Base-by-base conservation (phyloP, 2,113 vertebrate species). In the Leucopternis melanops region DNA sequence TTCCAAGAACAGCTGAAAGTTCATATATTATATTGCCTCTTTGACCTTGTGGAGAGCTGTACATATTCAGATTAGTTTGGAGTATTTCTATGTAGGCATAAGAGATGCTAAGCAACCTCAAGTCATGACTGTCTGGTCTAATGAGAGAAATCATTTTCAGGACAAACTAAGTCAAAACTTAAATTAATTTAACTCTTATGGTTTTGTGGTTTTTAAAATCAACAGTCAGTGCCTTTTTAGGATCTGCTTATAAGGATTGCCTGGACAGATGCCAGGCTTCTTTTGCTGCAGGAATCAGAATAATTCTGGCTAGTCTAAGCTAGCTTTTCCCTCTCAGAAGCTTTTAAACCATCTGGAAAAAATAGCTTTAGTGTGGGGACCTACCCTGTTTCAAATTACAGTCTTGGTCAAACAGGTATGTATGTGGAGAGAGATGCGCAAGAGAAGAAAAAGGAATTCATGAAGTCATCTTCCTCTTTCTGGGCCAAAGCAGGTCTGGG, bases 41-140 rank as follows among this genome's bases (percentile, higher is more conserved):
- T 95, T 97, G 94, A 96, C 81, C 89, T 97, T 97, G 80, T 91
- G 65, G 62, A 85, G 10, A 69, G 32, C 90, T 92, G 79, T 90
- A 78, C 20, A 49, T 96, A 93, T 55, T 96, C 88, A 69, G 52
- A 90, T 95, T 80, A 61, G 13, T 63, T 88, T 81, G 47, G 21
- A 71, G 75, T 88, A 59, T 45, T 95, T 78, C 10, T 75, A 50
- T 80, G 31, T 75, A 81, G 36, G 50, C 52, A 92, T 94, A 93
- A 84, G 32, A 96, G 86, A 69, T 92, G 50, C 77, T 95, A 86
- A 97, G 59, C 20, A 23, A 90, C 59, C 47, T 73, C 54, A 50
- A 88, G 34, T 65, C 59, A 47, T 47, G 59, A 80, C 52, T 92
- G 58, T 83, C 63, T 95, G 34, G 44, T 95, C 88, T 91, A 84